Evolutionary conservation across 2,797 vertebrate species (phyloP).

Genomic region (Poeciliopsis presidionis): DNA sequence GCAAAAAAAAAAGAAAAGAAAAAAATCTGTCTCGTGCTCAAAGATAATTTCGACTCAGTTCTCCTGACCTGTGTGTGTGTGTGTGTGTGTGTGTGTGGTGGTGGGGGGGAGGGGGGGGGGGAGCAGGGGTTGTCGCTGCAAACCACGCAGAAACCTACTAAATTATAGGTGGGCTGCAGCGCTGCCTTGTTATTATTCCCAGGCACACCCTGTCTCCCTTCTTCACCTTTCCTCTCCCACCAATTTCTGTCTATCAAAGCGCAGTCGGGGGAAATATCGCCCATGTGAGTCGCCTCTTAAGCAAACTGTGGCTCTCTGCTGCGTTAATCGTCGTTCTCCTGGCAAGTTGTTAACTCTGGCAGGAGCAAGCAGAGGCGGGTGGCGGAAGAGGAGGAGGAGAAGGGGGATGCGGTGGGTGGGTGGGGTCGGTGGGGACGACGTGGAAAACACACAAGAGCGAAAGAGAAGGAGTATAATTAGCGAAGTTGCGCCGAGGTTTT

Average conservation of each 20-base stretch:
- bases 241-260: slow-evolving; percentile 38
- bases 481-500: slow-evolving; percentile 49
- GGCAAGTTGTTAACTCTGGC: slow-evolving; percentile 62
- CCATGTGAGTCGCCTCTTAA: slow-evolving; percentile 49
- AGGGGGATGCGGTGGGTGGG: slow-evolving; percentile 18
- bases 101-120: too few species aligned
- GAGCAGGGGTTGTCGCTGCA: slow-evolving; percentile 25
- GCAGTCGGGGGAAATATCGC: slow-evolving; percentile 48
- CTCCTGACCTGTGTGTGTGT: slow-evolving; percentile 29
- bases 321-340: slow-evolving; percentile 75
- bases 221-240: slow-evolving; percentile 47
- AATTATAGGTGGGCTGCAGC: slow-evolving; percentile 51
- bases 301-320: slow-evolving; percentile 61
- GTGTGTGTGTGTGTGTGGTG: slow-evolving; percentile 45
- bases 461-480: slow-evolving; percentile 62
- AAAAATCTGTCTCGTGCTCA: slow-evolving; percentile 42
- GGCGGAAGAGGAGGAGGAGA: neutral
- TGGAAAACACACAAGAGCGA: slow-evolving; percentile 31
- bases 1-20: too few species aligned
- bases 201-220: slow-evolving; percentile 47
- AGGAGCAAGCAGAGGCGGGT: slow-evolving; percentile 33
- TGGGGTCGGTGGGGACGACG: slow-evolving; percentile 3
- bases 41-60: slow-evolving; percentile 42
- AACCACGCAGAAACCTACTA: slow-evolving; percentile 38
- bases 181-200: slow-evolving; percentile 56